A percentile compares a stretch with the other conserved stretches of the same genome.
Conservation (phyloP, 2,797 vertebrate species). For the Pseudopleuronectes americanus region DNA sequence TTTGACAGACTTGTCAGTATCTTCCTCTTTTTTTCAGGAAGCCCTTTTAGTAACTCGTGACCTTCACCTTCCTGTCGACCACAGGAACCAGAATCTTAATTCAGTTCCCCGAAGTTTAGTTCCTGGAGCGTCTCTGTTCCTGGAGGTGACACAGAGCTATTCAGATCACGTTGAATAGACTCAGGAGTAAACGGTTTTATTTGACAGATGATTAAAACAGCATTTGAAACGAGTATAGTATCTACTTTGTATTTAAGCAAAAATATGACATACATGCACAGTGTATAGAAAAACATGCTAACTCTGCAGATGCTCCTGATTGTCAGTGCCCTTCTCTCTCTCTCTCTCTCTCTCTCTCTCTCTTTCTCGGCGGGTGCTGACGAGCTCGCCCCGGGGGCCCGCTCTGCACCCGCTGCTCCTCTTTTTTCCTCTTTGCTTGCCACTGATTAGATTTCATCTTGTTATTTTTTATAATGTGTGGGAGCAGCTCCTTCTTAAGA, state of each 20-base stretch:
- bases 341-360: neutral
- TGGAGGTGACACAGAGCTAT: neutral
- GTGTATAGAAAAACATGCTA: slow-evolving; percentile 34
- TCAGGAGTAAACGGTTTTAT: neutral
- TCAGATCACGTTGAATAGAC: too few species aligned
- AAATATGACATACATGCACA: slow-evolving; percentile 23
- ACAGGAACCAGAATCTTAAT: neutral
- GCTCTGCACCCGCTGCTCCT: slow-evolving; percentile 44
- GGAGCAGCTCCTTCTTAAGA: slow-evolving; percentile 71
- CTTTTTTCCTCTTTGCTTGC: slow-evolving; percentile 35
- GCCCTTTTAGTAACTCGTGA: neutral
- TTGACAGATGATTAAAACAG: neutral
- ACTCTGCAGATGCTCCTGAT: slow-evolving; percentile 40
- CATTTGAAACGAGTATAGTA: slow-evolving; percentile 43
- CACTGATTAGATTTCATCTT: slow-evolving; percentile 76
- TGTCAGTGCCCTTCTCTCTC: slow-evolving; percentile 13
- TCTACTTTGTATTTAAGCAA: slow-evolving; percentile 28
- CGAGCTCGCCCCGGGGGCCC: slow-evolving; percentile 31
- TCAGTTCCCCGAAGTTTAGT: too few species aligned
- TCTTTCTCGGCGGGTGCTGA: slow-evolving; percentile 47
- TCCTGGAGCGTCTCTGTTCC: neutral
- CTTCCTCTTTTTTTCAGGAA: neutral
- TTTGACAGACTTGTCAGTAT: too few species aligned
- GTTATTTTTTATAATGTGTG: slow-evolving; percentile 73
- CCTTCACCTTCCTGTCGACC: neutral